phyloP scores from a whole-genome alignment of 92 coral and sea anemone genomes.

The Ricordea florida region DNA sequence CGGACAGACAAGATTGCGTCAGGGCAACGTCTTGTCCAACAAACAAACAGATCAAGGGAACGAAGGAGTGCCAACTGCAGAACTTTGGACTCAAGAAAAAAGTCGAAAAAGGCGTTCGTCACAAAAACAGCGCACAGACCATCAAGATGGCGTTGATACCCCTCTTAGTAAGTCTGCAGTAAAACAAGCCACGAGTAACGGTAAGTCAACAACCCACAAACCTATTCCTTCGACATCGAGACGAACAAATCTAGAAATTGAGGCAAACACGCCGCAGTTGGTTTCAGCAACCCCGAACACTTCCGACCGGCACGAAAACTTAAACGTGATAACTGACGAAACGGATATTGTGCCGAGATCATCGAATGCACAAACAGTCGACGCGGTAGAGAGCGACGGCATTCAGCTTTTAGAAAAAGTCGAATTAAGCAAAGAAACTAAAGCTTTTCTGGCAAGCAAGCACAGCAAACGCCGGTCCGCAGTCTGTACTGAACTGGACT shows the following conservation, averaged over 20 bases:
- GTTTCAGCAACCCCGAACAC: no score
- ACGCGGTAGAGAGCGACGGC: slow-evolving; percentile 23
- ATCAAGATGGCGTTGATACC: no score
- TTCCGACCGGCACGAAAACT: neutral
- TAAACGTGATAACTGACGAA: neutral
- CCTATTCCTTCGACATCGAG: no score
- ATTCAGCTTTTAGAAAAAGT: slow-evolving; percentile 25
- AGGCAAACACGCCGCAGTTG: no score
- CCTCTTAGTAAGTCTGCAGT: no score
- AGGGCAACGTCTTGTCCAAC: neutral
- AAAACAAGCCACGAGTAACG: no score
- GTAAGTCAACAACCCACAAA: no score
- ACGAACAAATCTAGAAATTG: no score
- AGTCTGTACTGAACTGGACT: slow-evolving; percentile 66
- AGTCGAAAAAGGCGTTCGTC: neutral
- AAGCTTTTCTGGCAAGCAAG: slow-evolving; percentile 47
- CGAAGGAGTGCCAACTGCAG: neutral
- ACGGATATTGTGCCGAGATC: neutral
- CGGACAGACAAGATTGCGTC: slow-evolving; percentile 21
- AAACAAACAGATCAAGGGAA: neutral
- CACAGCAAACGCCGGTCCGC: slow-evolving; percentile 64
- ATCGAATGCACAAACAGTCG: neutral
- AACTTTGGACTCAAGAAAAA: neutral
- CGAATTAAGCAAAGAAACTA: slow-evolving; percentile 44
- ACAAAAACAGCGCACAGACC: slow-evolving; percentile 7